Evolutionary conservation across 2,797 vertebrate genomes (phyloP).

Genomic region (Eulemur albifrons): DNA sequence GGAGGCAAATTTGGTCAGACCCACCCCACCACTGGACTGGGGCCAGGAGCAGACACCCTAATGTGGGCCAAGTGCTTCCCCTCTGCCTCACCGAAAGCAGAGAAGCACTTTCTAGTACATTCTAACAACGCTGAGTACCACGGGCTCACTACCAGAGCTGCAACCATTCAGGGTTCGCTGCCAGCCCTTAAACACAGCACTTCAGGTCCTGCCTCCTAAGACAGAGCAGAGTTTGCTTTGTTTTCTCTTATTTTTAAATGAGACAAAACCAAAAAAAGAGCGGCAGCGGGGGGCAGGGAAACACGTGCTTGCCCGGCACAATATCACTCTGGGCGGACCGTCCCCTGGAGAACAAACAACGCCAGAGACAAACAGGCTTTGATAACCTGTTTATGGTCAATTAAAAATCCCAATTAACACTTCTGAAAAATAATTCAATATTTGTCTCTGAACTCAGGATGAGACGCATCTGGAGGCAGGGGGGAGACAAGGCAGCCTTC

Average conservation of each 20-base stretch:
- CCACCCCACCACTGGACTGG: background rate
- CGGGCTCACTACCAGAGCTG: background rate
- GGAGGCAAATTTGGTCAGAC: background rate
- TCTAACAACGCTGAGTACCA: rapidly evolving
- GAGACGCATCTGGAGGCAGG: background rate
- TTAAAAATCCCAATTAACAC: constrained; percentile 82
- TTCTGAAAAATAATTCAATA: constrained; percentile 89
- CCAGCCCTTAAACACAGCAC: background rate
- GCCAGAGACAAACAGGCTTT: constrained; percentile 29
- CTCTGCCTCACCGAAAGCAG: background rate
- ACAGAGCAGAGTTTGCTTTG: background rate
- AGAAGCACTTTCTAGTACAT: background rate
- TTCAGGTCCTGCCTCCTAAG: constrained; percentile 21
- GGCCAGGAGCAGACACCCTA: background rate
- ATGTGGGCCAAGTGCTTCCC: background rate
- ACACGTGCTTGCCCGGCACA: background rate
- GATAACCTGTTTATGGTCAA: constrained; percentile 55
- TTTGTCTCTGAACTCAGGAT: constrained; percentile 65
- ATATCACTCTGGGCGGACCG: background rate
- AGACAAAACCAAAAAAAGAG: background rate
- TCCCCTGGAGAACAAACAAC: constrained; percentile 45
- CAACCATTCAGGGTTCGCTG: background rate
- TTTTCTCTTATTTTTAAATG: constrained; percentile 33
- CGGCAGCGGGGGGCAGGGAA: background rate
- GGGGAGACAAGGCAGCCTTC: background rate